Evolutionary conservation across 2,888 invertebrate genomes (phyloP).

Genomic region (Danaus chrysippus): DNA sequence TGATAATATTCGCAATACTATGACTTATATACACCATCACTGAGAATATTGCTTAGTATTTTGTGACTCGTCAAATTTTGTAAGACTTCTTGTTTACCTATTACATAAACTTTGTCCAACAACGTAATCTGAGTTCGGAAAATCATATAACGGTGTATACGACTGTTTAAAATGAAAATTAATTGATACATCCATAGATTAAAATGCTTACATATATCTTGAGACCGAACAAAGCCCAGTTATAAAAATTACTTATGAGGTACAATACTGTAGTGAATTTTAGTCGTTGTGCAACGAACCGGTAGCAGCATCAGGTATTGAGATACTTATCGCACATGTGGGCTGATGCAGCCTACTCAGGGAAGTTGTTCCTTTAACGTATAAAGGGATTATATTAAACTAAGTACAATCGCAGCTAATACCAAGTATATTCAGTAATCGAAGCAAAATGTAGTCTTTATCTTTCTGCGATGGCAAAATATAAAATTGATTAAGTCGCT

Average conservation of each 20-base stretch:
- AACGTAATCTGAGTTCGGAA: too few relatives aligned
- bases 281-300: constrained; percentile 13
- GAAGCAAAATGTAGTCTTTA: too few relatives aligned
- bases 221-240: background rate
- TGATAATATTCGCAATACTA: background rate
- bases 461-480: too few relatives aligned
- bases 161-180: background rate
- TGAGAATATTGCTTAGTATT: too few relatives aligned
- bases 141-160: too few relatives aligned
- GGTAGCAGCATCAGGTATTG: constrained; percentile 12
- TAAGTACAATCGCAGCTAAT: too few relatives aligned
- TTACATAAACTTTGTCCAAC: too few relatives aligned
- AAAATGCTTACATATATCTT: background rate
- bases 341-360: constrained; percentile 18
- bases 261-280: constrained; percentile 13
- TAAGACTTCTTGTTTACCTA: too few relatives aligned
- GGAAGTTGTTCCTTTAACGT: constrained; percentile 5
- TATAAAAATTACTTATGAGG: constrained; percentile 2
- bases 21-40: too few relatives aligned
- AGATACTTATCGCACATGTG: constrained; percentile 17
- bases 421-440: too few relatives aligned
- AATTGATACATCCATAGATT: background rate
- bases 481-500: too few relatives aligned
- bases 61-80: too few relatives aligned
- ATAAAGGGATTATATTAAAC: background rate